phyloP scores from a whole-genome alignment of 2,797 vertebrate genomes.

The Dermochelys coriacea region DNA sequence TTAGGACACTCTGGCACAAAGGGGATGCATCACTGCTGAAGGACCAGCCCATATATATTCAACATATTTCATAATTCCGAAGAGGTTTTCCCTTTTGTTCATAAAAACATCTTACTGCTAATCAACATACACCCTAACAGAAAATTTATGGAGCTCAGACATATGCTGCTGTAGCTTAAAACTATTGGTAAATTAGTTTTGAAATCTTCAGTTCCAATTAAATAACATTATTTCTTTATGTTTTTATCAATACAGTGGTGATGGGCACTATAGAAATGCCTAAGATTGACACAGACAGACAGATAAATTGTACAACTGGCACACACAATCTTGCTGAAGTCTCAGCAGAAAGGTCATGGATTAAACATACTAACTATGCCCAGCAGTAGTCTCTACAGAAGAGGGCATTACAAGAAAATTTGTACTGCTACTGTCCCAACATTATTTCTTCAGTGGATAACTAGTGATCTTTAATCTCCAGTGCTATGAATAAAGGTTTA shows the following conservation, averaged over 20 bases:
- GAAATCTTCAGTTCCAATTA: neutral
- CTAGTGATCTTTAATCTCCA: neutral
- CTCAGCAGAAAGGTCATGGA: neutral
- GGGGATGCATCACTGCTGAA: neutral
- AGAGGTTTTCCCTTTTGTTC: neutral
- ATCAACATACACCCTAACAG: accelerated
- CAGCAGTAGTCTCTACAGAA: neutral
- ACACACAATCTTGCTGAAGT: constrained; percentile 9
- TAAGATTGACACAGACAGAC: constrained; percentile 1
- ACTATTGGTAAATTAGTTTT: neutral
- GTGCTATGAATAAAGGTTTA: neutral
- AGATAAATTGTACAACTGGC: neutral
- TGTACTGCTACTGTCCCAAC: neutral
- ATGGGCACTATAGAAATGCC: constrained; percentile 23
- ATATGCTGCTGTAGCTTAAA: neutral
- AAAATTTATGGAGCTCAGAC: accelerated
- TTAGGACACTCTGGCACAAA: neutral
- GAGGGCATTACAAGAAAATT: neutral
- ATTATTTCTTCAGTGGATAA: constrained; percentile 11
- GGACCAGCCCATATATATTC: neutral
- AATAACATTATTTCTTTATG: neutral
- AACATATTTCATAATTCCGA: neutral
- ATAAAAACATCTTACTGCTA: neutral
- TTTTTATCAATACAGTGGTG: neutral
- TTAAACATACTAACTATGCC: constrained; percentile 7